Conservation (phyloP, 2,113 vertebrate genomes). For the Phocoena phocoena region DNA sequence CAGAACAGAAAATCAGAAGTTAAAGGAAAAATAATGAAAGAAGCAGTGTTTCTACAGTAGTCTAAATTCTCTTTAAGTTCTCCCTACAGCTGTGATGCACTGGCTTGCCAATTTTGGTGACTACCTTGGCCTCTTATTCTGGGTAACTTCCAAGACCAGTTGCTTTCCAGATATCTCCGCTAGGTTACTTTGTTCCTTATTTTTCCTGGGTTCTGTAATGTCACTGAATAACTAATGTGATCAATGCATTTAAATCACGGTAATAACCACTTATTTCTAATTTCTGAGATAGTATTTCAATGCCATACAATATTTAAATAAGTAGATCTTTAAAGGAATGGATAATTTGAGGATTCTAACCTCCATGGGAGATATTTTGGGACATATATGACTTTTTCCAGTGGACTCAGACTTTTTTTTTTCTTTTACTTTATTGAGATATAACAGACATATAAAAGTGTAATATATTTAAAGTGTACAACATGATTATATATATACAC, state of each 20-base stretch:
- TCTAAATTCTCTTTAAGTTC: background rate
- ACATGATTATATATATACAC: accelerated
- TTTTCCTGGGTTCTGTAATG: background rate
- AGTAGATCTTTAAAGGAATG: background rate
- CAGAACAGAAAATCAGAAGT: background rate
- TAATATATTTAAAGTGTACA: background rate
- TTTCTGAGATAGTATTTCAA: background rate
- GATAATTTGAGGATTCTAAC: background rate
- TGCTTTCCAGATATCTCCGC: background rate
- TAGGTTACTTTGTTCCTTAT: background rate
- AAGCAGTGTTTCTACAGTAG: background rate
- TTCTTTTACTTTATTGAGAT: background rate
- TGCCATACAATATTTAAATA: background rate
- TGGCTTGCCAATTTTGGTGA: background rate
- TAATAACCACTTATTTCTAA: background rate
- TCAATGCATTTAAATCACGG: background rate
- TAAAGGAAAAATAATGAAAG: background rate
- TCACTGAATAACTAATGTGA: background rate
- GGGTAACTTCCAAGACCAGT: background rate
- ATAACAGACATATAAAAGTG: background rate
- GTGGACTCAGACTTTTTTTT: background rate
- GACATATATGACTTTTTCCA: too few relatives aligned
- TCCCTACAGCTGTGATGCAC: background rate
- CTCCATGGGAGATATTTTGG: background rate
- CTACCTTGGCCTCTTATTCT: background rate